Evolutionary conservation across 2,113 vertebrate genomes (phyloP), one percentile per base, ranked within the genome.

Genomic region (Onychostruthus taczanowskii): DNA sequence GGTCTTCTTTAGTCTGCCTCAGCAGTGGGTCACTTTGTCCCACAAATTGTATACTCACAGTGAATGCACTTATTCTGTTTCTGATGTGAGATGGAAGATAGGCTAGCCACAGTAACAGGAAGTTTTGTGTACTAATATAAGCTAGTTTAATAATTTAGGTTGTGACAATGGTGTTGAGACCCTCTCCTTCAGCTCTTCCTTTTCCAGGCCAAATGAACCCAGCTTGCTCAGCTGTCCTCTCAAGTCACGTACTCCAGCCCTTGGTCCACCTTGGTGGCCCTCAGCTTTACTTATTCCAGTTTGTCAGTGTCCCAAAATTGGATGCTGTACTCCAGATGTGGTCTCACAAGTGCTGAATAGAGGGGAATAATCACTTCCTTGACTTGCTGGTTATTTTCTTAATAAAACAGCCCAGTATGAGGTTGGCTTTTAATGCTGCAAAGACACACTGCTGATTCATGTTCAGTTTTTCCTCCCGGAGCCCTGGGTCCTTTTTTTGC

Each of bases 351-450:
- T 86, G 89, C 76, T 95, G 94, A 97, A 94, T 56, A 93, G 91
- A 94, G 93, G 21, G 64, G 52, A 93, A 90, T 87, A 96, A 94
- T 93, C 33, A 86, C 47, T 96, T 95, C 95, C 92, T 95, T 89
- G 79, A 90, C 76, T 96, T 92, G 52, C 88, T 92, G 50, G 55
- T 23, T 93, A 77, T 93, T 93, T 95, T 97, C 80, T 94, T 95
- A 95, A 94, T 97, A 96, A 96, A 94, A 72, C 83, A 93, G 53
- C 92, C 63, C 95, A 94, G 95, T 96, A 85, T 93, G 93, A 92
- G 76, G 79, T 55, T 94, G 73, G 79, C 44, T 95, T 94, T 93
- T 88, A 95, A 83, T 1, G 16, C 67, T 93, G 87, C 79, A 81
- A 84, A 93, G 52, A 41, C 0, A 2, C 52, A 64, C 17, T 94